phyloP scores from a whole-genome alignment of 2,113 vertebrate genomes.

The Terrapene triunguis region DNA sequence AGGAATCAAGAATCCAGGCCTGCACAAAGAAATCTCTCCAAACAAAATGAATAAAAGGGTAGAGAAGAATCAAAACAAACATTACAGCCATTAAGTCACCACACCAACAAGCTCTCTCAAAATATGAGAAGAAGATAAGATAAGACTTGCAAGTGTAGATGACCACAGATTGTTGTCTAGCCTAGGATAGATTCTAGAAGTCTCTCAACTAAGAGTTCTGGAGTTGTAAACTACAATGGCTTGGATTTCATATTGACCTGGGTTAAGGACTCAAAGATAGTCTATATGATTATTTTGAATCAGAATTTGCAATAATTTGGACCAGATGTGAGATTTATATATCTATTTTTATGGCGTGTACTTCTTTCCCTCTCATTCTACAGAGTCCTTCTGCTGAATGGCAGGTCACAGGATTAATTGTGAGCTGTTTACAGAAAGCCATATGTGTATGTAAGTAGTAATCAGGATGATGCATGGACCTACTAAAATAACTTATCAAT shows the following conservation, averaged over 20 bases:
- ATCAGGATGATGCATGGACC: neutral
- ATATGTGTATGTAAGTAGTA: neutral
- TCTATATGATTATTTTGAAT: neutral
- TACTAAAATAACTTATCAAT: neutral
- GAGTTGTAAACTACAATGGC: neutral
- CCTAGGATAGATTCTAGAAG: neutral
- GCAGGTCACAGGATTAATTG: neutral
- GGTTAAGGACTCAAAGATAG: neutral
- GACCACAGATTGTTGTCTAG: neutral
- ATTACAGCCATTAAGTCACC: neutral
- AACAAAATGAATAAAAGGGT: neutral
- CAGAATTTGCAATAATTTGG: neutral
- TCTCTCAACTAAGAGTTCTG: neutral
- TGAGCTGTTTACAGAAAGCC: neutral
- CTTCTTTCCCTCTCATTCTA: neutral
- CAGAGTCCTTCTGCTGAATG: neutral
- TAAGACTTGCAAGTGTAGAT: neutral
- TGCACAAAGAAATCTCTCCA: neutral
- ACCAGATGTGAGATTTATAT: neutral
- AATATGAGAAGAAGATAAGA: neutral
- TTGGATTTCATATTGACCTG: neutral
- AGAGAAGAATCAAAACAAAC: neutral
- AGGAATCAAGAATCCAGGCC: neutral
- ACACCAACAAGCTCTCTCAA: neutral
- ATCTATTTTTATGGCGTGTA: neutral